Base-by-base conservation (phyloP, 1,140 invertebrate genomes). In the Rhyacophila brunnea region DNA sequence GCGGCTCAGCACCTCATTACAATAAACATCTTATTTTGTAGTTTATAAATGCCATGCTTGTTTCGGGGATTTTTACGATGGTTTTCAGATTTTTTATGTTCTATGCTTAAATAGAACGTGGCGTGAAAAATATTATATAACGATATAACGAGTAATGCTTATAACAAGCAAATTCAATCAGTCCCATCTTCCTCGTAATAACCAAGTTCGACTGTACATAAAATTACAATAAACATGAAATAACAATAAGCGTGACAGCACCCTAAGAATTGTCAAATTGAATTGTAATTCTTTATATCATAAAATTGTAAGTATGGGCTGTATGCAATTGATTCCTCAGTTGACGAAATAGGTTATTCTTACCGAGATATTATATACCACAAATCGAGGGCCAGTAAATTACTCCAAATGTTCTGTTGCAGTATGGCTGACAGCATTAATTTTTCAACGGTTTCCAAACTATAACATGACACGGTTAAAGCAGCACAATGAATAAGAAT, bases 331-430 rank as follows among this genome's bases (percentile, higher is more conserved):
- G 7, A 23, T 1, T 49, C 19, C 28, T 38, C 20, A 48, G 35
- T 23, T 23, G 17, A 32, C 6, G 51, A 43, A 43, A 60, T 45
- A 35, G 6, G 7, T n/a, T n/a, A 46, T 38, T 50, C 23, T 54
- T 60, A 64, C 62, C 55, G 32, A 9, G 54, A 35, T 10, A 65
- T 44, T 13, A 58, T 65, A 7, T 42, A 11, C 47, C 53, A 65
- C 11, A 65, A 42, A 54, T 65, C 62, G 11, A 52, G 23, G 15
- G 54, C 54, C 28, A 65, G 32, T 3, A 61, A 14, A 7, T 54
- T 54, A 36, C 34, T 46, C 54, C 48, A 52, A 18, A 58, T 40
- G 40, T 58, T 42, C 13, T 32, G 14, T 23, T 55, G 14, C 36
- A 65, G 45, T 35, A 65, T 5, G 14, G 43, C 14, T 10, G 43